phyloP scores from a whole-genome alignment of 2,113 vertebrate genomes.

The Ptyas mucosa region DNA sequence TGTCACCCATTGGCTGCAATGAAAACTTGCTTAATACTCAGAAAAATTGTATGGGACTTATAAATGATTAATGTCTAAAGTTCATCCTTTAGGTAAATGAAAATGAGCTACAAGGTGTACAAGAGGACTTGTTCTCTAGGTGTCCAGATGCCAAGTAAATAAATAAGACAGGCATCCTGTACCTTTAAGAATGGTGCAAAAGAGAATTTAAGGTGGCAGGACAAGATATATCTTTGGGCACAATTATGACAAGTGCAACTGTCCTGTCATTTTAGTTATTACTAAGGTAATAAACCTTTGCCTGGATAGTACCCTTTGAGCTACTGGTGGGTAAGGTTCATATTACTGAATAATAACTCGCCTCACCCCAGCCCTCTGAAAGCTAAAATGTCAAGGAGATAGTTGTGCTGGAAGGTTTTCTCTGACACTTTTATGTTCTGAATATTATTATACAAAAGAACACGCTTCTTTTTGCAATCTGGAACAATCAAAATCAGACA shows the following conservation, averaged over 20 bases:
- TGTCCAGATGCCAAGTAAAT: background rate
- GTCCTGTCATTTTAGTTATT: background rate
- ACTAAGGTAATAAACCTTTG: background rate
- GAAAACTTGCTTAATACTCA: background rate
- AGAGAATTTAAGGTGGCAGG: background rate
- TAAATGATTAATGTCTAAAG: background rate
- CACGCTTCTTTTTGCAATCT: background rate
- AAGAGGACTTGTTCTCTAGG: background rate
- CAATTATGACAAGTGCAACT: background rate
- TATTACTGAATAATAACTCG: background rate
- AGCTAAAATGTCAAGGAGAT: background rate
- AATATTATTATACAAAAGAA: background rate
- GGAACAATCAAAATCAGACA: background rate
- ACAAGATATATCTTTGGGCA: background rate
- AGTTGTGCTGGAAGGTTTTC: background rate
- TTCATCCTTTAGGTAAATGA: background rate
- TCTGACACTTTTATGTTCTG: background rate
- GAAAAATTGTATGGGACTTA: background rate
- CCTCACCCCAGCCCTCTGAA: background rate
- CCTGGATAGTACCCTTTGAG: background rate
- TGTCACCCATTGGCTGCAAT: background rate
- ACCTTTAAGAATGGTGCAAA: background rate
- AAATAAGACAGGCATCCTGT: background rate
- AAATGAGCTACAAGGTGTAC: background rate
- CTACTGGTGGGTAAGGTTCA: background rate